phyloP scores from a whole-genome alignment of 2,888 invertebrate species.

The Alloplasta piceator region DNA sequence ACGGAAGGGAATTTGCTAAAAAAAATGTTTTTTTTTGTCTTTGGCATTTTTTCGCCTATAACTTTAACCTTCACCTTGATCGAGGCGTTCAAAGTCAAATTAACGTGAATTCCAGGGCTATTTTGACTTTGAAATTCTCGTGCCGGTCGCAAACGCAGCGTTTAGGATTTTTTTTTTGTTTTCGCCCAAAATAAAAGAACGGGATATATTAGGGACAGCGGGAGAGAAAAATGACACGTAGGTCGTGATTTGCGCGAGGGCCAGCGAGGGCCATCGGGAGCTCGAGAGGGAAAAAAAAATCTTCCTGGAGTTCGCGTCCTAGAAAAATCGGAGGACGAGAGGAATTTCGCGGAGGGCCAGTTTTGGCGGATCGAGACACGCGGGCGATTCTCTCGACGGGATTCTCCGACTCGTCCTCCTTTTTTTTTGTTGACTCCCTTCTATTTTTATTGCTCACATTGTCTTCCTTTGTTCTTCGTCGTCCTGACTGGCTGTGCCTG shows the following conservation, averaged over 20 bases:
- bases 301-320: constrained; percentile 42
- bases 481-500: constrained; percentile 1
- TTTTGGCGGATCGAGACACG: background rate
- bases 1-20: no score
- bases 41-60: no score
- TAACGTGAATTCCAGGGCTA: constrained; percentile 25
- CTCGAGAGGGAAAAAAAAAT: constrained; percentile 21
- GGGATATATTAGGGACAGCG: background rate
- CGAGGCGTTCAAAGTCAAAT: constrained; percentile 53
- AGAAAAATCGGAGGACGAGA: constrained; percentile 19
- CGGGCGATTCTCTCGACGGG: constrained; percentile 25
- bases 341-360: background rate
- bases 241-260: constrained; percentile 50
- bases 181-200: constrained; percentile 1
- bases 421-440: constrained; percentile 30
- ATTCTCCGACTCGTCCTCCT: constrained; percentile 30
- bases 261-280: constrained; percentile 38
- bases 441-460: constrained; percentile 21
- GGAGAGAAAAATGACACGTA: constrained; percentile 37
- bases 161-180: constrained; percentile 21
- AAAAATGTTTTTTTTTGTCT: no score
- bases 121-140: constrained; percentile 48
- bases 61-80: constrained; percentile 58
- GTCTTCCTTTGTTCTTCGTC: constrained; percentile 32
- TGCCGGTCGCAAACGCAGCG: constrained; percentile 13